Percentiles rank a stretch among this genome's conserved stretches.
phyloP scores from a whole-genome alignment of 2,888 invertebrate species.

The Sisyra nigra region DNA sequence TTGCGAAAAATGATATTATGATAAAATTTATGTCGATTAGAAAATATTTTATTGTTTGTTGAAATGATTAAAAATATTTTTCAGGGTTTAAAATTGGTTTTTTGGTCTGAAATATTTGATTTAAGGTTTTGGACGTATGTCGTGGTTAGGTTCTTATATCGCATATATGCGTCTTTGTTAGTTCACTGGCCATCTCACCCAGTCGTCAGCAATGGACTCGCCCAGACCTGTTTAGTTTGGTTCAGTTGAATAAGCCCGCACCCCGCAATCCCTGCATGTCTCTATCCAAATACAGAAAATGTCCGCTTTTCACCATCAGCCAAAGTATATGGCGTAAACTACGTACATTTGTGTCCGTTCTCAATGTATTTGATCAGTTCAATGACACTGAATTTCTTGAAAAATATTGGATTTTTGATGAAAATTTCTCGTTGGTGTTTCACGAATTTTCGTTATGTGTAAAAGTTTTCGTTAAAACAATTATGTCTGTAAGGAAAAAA shows the following conservation, averaged over 20 bases:
- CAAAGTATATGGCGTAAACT: slow-evolving; percentile 12
- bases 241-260: slow-evolving; percentile 20
- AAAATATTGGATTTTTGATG: slow-evolving; percentile 7
- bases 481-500: no score
- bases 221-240: slow-evolving; percentile 29
- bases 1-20: no score
- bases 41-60: no score
- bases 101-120: no score
- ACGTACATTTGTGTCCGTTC: slow-evolving; percentile 10
- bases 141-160: slow-evolving; percentile 15
- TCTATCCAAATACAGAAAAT: slow-evolving; percentile 21
- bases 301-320: slow-evolving; percentile 20
- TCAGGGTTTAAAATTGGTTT: not conserved
- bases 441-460: no score
- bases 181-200: slow-evolving; percentile 25
- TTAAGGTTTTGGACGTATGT: slow-evolving; percentile 13
- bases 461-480: no score
- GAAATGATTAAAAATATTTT: not conserved
- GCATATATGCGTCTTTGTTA: slow-evolving; percentile 4
- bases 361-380: slow-evolving; percentile 12
- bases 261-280: slow-evolving; percentile 26
- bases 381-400: slow-evolving; percentile 10
- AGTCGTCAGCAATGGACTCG: slow-evolving; percentile 23
- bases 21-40: no score
- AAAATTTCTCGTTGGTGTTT: slow-evolving; percentile 2